These are phyloP conservation scores for Drosophila gaucha DNA, from an alignment of 2,888 invertebrate genomes.

Conservation along the genomic window DNA sequence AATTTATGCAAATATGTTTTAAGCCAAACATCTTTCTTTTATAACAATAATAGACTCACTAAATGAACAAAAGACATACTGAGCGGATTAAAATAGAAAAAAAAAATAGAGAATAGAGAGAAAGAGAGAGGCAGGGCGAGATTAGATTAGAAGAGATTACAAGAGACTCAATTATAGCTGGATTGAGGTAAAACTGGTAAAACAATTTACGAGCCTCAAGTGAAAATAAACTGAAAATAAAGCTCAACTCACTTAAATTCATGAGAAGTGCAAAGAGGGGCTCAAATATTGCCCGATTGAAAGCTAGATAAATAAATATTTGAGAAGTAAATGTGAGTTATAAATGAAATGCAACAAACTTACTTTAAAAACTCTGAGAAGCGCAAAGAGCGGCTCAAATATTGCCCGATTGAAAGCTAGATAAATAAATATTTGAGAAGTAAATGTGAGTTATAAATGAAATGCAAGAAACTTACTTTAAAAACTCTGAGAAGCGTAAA, in stretches of 20 bases:
- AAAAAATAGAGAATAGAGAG: too few relatives aligned
- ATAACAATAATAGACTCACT: not conserved
- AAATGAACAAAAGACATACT: not conserved
- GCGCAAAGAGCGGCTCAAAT: not conserved
- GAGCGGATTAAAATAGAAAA: not conserved
- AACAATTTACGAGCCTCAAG: not conserved
- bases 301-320: not conserved
- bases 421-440: not conserved
- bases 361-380: too few relatives aligned
- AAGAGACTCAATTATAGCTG: not conserved
- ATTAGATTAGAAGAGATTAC: not conserved
- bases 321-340: too few relatives aligned
- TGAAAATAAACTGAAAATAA: not conserved
- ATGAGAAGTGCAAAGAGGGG: not conserved
- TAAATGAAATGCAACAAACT: too few relatives aligned
- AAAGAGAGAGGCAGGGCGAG: not conserved
- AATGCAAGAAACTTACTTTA: too few relatives aligned
- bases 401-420: not conserved
- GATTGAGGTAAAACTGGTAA: not conserved
- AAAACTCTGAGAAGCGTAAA: not conserved
- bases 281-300: not conserved
- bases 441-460: too few relatives aligned
- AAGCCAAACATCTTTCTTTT: not conserved
- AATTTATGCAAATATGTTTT: not conserved
- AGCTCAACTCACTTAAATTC: not conserved